Conservation (phyloP, 2,888 invertebrate genomes). For the Spodoptera littoralis region DNA sequence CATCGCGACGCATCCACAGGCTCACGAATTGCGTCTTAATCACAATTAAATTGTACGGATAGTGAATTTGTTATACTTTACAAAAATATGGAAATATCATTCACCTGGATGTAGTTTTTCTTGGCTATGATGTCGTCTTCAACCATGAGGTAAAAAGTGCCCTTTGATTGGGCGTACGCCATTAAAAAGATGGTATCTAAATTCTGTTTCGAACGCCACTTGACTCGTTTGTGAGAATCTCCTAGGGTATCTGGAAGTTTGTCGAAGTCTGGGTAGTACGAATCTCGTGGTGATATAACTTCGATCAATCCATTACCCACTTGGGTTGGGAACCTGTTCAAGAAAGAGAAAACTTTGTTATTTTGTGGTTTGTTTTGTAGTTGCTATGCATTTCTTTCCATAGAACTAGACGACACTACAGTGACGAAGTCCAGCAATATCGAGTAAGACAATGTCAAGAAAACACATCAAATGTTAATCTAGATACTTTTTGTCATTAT, state of each 20-base stretch:
- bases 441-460: too few relatives aligned
- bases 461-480: too few relatives aligned
- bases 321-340: slow-evolving; percentile 91
- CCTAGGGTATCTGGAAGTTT: slow-evolving; percentile 93
- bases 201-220: slow-evolving; percentile 98
- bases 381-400: too few relatives aligned
- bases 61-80: background rate
- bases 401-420: too few relatives aligned
- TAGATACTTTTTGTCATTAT: too few relatives aligned
- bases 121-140: slow-evolving; percentile 98
- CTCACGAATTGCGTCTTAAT: background rate
- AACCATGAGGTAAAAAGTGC: slow-evolving; percentile 96
- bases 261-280: slow-evolving; percentile 96
- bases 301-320: slow-evolving; percentile 95
- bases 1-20: too few relatives aligned
- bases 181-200: slow-evolving; percentile 97
- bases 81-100: slow-evolving; percentile 72
- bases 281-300: slow-evolving; percentile 94
- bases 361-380: too few relatives aligned
- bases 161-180: slow-evolving; percentile 96
- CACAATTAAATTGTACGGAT: background rate
- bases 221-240: slow-evolving; percentile 94
- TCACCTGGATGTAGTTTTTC: slow-evolving; percentile 94
- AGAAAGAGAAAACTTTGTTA: too few relatives aligned
- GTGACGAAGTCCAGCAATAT: too few relatives aligned